These are phyloP conservation scores for Drosophila testacea DNA, from an alignment of 2,888 invertebrate genomes.

Conservation along the genomic window DNA sequence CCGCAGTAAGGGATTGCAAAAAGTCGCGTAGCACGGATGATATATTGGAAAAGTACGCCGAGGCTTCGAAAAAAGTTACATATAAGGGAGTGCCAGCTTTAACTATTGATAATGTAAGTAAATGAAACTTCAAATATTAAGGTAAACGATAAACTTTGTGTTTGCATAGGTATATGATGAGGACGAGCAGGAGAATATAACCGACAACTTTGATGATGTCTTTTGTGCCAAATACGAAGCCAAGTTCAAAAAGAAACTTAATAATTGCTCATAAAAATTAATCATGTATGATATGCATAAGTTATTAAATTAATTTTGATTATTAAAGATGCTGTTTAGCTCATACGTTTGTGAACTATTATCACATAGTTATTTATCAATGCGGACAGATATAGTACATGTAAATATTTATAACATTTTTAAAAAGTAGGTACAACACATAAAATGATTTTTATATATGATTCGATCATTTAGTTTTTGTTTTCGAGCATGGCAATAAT, in stretches of 20 bases:
- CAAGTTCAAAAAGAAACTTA: conserved; percentile 50
- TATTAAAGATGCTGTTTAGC: not conserved
- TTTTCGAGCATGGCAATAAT: conserved; percentile 76
- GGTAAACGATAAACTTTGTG: not conserved
- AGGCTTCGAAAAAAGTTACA: conserved; percentile 68
- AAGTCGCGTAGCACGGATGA: conserved; percentile 61
- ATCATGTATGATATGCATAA: not conserved
- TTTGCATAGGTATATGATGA: conserved; percentile 35
- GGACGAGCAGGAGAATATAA: conserved; percentile 30
- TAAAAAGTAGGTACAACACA: conserved; percentile 6
- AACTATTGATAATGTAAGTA: conserved; percentile 79
- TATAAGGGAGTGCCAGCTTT: conserved; percentile 82
- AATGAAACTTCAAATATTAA: not conserved
- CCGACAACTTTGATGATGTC: conserved; percentile 36
- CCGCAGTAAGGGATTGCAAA: conserved; percentile 71
- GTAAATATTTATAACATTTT: not conserved
- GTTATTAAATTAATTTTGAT: not conserved
- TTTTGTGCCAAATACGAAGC: conserved; percentile 52
- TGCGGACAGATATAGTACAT: not conserved
- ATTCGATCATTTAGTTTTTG: conserved; percentile 23
- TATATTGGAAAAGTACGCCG: conserved; percentile 78
- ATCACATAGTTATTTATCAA: conserved; percentile 3
- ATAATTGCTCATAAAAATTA: conserved; percentile 26
- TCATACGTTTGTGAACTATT: not conserved
- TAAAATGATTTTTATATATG: not conserved